Percentiles rank a stretch among this genome's conserved stretches.
Conservation (phyloP, 2,113 vertebrate species). For the Oxyruncus cristatus region DNA sequence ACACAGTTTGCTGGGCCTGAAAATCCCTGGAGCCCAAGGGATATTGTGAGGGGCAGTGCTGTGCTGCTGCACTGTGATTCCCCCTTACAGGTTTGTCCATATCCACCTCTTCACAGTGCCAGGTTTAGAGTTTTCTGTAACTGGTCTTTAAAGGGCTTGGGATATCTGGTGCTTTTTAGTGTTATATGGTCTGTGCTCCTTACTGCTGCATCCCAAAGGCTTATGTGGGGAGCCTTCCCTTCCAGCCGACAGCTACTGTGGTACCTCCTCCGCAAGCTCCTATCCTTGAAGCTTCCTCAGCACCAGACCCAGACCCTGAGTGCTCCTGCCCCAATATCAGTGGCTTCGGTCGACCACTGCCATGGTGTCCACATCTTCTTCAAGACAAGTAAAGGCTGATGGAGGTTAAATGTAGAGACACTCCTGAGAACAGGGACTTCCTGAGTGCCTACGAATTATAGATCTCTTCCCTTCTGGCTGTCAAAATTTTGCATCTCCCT, state of each 20-base stretch:
- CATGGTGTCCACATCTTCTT: rapidly evolving
- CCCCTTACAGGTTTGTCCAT: neutral
- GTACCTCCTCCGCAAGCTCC: neutral
- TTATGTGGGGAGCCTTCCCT: rapidly evolving
- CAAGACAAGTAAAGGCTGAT: neutral
- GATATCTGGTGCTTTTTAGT: neutral
- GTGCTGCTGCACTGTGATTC: neutral
- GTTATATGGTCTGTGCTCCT: neutral
- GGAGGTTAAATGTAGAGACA: neutral
- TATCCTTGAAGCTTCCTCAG: neutral
- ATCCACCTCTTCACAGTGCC: neutral
- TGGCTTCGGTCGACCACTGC: neutral
- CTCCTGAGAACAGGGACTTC: neutral
- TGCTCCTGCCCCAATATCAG: neutral
- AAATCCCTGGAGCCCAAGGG: neutral
- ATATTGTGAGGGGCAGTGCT: neutral
- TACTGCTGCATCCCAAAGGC: neutral
- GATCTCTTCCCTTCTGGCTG: neutral
- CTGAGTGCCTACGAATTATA: neutral
- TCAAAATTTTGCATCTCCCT: neutral
- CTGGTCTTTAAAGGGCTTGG: neutral
- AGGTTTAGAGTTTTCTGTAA: neutral
- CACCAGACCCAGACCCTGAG: neutral
- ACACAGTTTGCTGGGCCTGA: neutral
- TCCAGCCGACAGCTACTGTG: rapidly evolving